Percentiles rank a stretch among this genome's conserved stretches.
These are phyloP conservation scores for Taeniopygia guttata DNA, from an alignment of 2,797 vertebrate species.

Conservation along the genomic window DNA sequence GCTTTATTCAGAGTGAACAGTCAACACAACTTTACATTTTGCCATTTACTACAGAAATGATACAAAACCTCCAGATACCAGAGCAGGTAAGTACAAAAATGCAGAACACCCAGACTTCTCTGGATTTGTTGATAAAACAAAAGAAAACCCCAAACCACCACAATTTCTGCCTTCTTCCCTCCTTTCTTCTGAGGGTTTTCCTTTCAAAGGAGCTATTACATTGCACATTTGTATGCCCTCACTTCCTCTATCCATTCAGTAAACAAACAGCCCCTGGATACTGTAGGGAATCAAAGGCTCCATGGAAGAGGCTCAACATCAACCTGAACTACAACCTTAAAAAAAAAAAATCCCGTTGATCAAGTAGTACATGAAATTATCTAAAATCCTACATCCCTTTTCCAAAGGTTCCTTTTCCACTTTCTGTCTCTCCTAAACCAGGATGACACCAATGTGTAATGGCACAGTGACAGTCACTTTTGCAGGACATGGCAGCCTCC, in stretches of 20 bases:
- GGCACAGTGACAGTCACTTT: not conserved
- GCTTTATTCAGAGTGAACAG: slow-evolving; percentile 12
- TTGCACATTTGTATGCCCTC: not conserved
- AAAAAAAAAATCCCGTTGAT: not conserved
- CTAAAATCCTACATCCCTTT: not conserved
- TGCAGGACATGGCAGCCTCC: not conserved
- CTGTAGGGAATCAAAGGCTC: not conserved
- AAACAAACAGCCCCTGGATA: not conserved
- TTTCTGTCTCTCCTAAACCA: not conserved
- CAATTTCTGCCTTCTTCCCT: not conserved
- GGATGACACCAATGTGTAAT: not conserved
- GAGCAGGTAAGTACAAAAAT: not conserved
- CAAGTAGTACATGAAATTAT: not conserved
- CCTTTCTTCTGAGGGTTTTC: not conserved
- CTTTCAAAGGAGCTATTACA: not conserved
- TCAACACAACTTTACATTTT: not conserved
- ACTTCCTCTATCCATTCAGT: not conserved
- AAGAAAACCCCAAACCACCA: not conserved
- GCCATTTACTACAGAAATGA: not conserved
- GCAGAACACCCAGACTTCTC: not conserved
- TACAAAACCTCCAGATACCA: slow-evolving; percentile 20
- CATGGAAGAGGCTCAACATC: not conserved
- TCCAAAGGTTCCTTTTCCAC: not conserved
- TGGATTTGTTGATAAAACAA: not conserved
- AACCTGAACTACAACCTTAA: not conserved